Percentiles rank a stretch among this genome's conserved stretches.
Conservation (phyloP, 1,140 invertebrate species). For the Aphidius gifuensis region DNA sequence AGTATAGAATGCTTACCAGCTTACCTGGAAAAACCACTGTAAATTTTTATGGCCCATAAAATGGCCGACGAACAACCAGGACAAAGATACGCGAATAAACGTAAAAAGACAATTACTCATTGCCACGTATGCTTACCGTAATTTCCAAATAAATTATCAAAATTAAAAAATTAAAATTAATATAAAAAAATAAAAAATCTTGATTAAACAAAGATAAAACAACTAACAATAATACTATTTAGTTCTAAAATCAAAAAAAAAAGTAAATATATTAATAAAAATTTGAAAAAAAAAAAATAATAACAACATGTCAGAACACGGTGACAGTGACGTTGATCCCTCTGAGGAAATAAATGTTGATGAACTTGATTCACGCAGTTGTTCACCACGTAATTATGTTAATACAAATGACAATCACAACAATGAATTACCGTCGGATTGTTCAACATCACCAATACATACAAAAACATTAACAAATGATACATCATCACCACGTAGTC, state of each 20-base stretch:
- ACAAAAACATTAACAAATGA: conserved; percentile 35
- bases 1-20: conserved; percentile 15
- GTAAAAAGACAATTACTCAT: conserved; percentile 23
- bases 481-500: conserved; percentile 42
- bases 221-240: too few relatives aligned
- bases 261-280: background rate
- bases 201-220: too few relatives aligned
- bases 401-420: conserved; percentile 28
- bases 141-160: conserved; percentile 26
- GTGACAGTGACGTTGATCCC: conserved; percentile 46
- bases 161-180: background rate
- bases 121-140: conserved; percentile 25
- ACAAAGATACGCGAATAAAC: conserved; percentile 23
- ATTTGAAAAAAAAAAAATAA: background rate
- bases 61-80: conserved; percentile 26
- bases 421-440: conserved; percentile 38
- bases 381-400: conserved; percentile 41
- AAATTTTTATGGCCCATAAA: conserved; percentile 31
- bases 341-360: conserved; percentile 53
- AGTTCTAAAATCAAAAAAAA: too few relatives aligned
- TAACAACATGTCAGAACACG: conserved; percentile 47
- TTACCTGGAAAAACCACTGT: conserved; percentile 26
- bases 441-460: conserved; percentile 41
- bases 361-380: conserved; percentile 48
- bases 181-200: too few relatives aligned